phyloP scores from a whole-genome alignment of 2,113 vertebrate species.

The Lathamus discolor region DNA sequence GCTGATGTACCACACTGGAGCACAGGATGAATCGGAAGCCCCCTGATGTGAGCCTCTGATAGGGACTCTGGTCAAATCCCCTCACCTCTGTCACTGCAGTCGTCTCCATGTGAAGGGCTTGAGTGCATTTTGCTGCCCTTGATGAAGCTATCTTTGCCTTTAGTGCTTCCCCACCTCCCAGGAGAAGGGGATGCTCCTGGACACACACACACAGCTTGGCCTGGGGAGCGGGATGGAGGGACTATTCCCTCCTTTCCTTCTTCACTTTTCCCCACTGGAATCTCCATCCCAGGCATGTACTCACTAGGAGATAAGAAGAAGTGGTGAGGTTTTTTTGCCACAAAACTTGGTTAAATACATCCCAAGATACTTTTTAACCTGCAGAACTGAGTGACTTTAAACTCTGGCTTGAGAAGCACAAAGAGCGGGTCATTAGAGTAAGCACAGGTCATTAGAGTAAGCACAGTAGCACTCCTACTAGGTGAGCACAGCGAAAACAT shows the following conservation, averaged over 20 bases:
- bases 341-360: background rate
- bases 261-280: background rate
- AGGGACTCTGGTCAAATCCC: background rate
- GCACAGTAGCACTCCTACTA: no score
- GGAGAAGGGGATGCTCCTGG: background rate
- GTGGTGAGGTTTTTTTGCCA: background rate
- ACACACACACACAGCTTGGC: background rate
- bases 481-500: background rate
- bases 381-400: background rate
- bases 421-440: background rate
- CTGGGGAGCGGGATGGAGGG: background rate
- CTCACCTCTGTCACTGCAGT: background rate
- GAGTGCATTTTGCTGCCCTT: background rate
- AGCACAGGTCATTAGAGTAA: background rate
- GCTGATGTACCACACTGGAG: background rate
- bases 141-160: background rate
- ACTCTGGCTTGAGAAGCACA: background rate
- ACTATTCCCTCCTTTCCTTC: background rate
- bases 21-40: background rate
- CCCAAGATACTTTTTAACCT: background rate
- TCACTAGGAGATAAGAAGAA: background rate
- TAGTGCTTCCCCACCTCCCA: background rate
- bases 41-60: background rate
- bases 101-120: background rate
- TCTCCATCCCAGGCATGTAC: background rate